phyloP scores from a whole-genome alignment of 2,797 vertebrate species.

The Cyclopterus lumpus region DNA sequence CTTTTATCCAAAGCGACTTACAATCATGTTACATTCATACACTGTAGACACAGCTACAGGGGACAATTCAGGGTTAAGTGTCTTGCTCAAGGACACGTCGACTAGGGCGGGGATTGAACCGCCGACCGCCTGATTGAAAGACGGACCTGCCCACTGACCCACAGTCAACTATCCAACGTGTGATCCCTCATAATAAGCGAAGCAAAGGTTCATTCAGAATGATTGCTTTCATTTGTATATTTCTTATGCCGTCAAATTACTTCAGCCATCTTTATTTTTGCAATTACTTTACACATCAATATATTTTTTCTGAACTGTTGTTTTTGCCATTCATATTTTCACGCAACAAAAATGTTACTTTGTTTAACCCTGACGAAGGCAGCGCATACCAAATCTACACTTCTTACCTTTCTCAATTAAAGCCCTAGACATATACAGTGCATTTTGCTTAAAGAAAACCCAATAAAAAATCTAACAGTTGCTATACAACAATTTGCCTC shows the following conservation, averaged over 20 bases:
- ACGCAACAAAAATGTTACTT: background rate
- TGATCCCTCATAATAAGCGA: slow-evolving; percentile 1
- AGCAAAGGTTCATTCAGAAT: background rate
- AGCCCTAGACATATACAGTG: background rate
- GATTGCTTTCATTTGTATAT: background rate
- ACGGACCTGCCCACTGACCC: no score
- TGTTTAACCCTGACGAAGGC: background rate
- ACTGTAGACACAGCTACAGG: no score
- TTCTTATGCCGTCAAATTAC: background rate
- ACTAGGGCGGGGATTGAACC: no score
- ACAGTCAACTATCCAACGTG: slow-evolving; percentile 11
- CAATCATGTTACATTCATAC: no score
- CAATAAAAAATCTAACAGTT: background rate
- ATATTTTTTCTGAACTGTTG: no score
- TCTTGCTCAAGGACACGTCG: no score
- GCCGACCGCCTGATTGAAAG: no score
- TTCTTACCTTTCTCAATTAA: background rate
- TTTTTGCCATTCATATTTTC: no score
- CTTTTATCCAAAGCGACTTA: no score
- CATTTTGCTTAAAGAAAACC: background rate
- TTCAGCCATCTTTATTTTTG: background rate
- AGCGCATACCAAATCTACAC: background rate
- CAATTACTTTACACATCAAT: background rate
- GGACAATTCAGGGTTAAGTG: no score
- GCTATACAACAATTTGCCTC: background rate